A percentile compares a stretch with the other conserved stretches of the same genome.
phyloP scores from a whole-genome alignment of 2,888 invertebrate genomes.

The Sceliomorpha sp. region DNA sequence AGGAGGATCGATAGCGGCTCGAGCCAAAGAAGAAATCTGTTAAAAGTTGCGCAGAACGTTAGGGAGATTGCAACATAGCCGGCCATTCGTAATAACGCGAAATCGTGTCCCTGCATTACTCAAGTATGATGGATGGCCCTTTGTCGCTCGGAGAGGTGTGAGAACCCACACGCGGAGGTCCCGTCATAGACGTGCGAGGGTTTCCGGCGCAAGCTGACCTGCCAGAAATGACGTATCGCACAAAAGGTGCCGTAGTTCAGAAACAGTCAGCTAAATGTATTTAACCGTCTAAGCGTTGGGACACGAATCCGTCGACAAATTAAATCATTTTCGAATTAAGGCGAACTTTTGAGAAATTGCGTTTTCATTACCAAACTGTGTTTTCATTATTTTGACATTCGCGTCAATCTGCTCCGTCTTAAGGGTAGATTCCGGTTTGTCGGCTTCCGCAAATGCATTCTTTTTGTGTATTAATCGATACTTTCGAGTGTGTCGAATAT shows the following conservation, averaged over 20 bases:
- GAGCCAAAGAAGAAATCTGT: slow-evolving; percentile 51
- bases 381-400: too few relatives aligned
- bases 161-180: slow-evolving; percentile 34
- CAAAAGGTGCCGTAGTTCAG: slow-evolving; percentile 63
- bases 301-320: background rate
- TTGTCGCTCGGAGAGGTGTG: slow-evolving; percentile 51
- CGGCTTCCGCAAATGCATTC: too few relatives aligned
- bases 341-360: too few relatives aligned
- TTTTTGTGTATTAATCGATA: too few relatives aligned
- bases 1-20: slow-evolving; percentile 42
- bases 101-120: slow-evolving; percentile 76
- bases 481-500: too few relatives aligned
- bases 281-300: slow-evolving; percentile 29
- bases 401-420: too few relatives aligned
- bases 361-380: too few relatives aligned
- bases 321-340: slow-evolving; percentile 36
- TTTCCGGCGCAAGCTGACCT: slow-evolving; percentile 67
- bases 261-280: slow-evolving; percentile 43
- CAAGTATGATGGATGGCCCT: slow-evolving; percentile 75
- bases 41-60: slow-evolving; percentile 42
- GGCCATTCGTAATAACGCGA: slow-evolving; percentile 73
- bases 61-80: slow-evolving; percentile 56
- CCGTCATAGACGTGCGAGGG: slow-evolving; percentile 55
- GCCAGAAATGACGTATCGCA: slow-evolving; percentile 76
- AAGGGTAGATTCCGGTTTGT: too few relatives aligned